Conservation (phyloP, 2,888 invertebrate genomes). For the Antheraea yamamai region DNA sequence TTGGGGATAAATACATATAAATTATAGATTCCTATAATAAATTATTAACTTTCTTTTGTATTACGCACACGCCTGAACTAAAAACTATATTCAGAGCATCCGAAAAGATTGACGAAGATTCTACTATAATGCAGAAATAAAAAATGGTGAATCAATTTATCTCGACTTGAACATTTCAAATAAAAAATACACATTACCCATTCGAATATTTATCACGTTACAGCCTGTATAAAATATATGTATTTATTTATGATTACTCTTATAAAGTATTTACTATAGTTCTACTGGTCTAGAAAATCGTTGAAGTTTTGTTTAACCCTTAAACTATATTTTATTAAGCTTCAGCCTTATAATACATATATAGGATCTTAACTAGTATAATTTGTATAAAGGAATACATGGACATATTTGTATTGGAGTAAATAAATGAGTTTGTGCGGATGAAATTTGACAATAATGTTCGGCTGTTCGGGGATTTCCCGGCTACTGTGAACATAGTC, state of each 20-base stretch:
- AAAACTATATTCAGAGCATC: too few species aligned
- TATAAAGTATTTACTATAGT: background rate
- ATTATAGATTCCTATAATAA: background rate
- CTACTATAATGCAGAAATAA: background rate
- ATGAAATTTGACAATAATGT: background rate
- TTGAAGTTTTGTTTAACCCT: slow-evolving; percentile 31
- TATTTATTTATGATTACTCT: slow-evolving; percentile 1
- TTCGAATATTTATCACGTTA: background rate
- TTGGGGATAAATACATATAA: too few species aligned
- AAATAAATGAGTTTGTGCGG: background rate
- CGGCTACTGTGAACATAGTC: background rate
- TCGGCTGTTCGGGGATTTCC: background rate
- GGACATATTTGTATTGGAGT: slow-evolving; percentile 10
- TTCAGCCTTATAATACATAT: slow-evolving; percentile 62
- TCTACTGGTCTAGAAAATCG: slow-evolving; percentile 1
- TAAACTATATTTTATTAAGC: slow-evolving; percentile 51
- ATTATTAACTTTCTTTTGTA: background rate
- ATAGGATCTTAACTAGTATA: slow-evolving; percentile 40
- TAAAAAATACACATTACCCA: background rate
- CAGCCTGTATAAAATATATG: background rate
- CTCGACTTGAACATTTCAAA: background rate
- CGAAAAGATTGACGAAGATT: background rate
- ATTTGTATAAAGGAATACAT: slow-evolving; percentile 23
- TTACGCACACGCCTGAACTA: too few species aligned
- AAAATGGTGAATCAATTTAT: background rate